Conservation (phyloP, 1,140 invertebrate genomes). For the Potamilus streckersoni region DNA sequence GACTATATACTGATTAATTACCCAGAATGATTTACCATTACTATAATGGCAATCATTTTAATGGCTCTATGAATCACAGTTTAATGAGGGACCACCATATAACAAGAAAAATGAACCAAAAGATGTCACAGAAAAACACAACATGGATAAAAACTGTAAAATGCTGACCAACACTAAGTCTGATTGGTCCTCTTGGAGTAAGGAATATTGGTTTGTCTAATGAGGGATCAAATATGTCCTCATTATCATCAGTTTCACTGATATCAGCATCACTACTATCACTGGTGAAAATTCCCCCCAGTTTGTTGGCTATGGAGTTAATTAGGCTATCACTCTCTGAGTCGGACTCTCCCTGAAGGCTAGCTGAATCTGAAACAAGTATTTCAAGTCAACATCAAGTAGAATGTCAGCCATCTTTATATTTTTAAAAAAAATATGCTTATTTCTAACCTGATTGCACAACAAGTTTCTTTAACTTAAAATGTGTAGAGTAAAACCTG, state of each 20-base stretch:
- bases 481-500: no score
- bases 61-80: no score
- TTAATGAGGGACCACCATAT: no score
- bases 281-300: conserved; percentile 75
- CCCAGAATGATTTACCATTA: no score
- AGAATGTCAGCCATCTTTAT: not conserved
- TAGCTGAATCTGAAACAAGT: conserved; percentile 58
- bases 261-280: conserved; percentile 80
- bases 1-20: no score
- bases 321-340: conserved; percentile 78
- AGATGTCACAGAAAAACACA: not conserved
- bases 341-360: conserved; percentile 78
- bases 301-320: conserved; percentile 61
- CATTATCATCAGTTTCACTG: conserved; percentile 72
- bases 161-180: conserved; percentile 22
- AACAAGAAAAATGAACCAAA: no score
- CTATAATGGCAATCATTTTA: no score
- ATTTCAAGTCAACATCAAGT: not conserved
- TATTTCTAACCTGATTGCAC: no score
- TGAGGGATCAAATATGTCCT: conserved; percentile 57
- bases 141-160: conserved; percentile 6
- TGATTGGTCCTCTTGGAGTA: conserved; percentile 61
- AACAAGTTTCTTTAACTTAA: no score
- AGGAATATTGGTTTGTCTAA: conserved; percentile 64
- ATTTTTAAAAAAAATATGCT: no score